Conservation (phyloP, 2,113 vertebrate genomes). For the Cochlearius cochlearius region DNA sequence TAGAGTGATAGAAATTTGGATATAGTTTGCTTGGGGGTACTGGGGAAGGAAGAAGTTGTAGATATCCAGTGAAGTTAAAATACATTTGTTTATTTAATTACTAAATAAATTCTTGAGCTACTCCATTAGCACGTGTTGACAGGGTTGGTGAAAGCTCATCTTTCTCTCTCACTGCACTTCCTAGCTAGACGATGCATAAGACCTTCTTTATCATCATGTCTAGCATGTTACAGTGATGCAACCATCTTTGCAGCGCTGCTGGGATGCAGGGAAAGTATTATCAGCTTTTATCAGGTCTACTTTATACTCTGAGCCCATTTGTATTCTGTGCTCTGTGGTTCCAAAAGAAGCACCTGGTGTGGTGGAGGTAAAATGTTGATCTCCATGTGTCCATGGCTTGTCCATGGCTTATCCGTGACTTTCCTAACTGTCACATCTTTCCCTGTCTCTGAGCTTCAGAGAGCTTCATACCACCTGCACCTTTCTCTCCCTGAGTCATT, state of each 20-base stretch:
- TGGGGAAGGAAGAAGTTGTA: neutral
- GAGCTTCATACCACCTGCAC: rapidly evolving
- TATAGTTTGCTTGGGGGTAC: neutral
- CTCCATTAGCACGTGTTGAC: rapidly evolving
- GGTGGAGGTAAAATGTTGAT: neutral
- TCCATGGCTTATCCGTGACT: neutral
- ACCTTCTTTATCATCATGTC: neutral
- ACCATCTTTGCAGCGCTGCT: neutral
- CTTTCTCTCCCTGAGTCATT: neutral
- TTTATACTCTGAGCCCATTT: neutral
- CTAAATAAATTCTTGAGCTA: neutral
- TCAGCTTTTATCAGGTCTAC: neutral
- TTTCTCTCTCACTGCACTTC: neutral
- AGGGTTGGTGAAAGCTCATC: neutral
- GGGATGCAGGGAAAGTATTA: neutral
- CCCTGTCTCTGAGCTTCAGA: neutral
- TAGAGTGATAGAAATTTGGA: rapidly evolving
- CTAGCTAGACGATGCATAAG: neutral
- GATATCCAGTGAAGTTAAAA: neutral
- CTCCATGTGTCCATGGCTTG: neutral
- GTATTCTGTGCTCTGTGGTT: neutral
- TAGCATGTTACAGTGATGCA: neutral
- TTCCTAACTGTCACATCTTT: neutral
- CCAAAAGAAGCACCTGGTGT: neutral
- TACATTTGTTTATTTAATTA: neutral